Conservation (phyloP, 1,140 invertebrate species). For the Frieseomelitta varia region DNA sequence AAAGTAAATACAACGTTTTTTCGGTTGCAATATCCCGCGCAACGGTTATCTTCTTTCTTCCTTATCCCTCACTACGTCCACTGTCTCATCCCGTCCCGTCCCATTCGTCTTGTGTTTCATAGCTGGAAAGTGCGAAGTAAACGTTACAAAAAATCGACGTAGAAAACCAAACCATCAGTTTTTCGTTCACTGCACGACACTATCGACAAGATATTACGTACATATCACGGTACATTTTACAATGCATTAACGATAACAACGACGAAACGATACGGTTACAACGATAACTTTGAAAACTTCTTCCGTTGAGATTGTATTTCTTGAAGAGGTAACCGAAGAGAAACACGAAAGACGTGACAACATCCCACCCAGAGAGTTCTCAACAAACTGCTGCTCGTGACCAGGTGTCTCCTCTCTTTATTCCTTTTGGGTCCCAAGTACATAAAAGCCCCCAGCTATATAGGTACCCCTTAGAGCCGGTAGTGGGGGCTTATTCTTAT, state of each 20-base stretch:
- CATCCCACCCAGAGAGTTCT: conserved; percentile 61
- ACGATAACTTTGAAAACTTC: conserved; percentile 1
- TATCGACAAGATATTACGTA: conserved; percentile 22
- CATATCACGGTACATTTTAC: neutral
- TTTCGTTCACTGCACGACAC: conserved; percentile 61
- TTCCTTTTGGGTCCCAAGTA: conserved; percentile 76
- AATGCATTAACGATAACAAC: neutral
- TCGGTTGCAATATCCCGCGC: conserved; percentile 24
- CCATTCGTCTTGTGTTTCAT: neutral
- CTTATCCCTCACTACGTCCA: neutral
- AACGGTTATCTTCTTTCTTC: conserved; percentile 12
- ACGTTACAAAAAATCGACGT: conserved; percentile 1
- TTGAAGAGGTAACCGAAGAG: neutral
- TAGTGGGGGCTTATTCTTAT: conserved; percentile 78
- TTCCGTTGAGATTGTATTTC: neutral
- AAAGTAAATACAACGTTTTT: conserved; percentile 33
- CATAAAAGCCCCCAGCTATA: conserved; percentile 65
- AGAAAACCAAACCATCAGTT: neutral
- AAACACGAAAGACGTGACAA: conserved; percentile 29
- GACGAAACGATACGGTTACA: neutral
- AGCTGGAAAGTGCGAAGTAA: conserved; percentile 1
- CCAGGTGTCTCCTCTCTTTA: conserved; percentile 80
- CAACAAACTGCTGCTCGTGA: conserved; percentile 74
- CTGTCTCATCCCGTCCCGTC: neutral
- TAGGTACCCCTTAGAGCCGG: conserved; percentile 62